Percentiles rank a stretch among this genome's conserved stretches.
Conservation (phyloP, 2,797 vertebrate genomes). For the Diglossa cyanea region DNA sequence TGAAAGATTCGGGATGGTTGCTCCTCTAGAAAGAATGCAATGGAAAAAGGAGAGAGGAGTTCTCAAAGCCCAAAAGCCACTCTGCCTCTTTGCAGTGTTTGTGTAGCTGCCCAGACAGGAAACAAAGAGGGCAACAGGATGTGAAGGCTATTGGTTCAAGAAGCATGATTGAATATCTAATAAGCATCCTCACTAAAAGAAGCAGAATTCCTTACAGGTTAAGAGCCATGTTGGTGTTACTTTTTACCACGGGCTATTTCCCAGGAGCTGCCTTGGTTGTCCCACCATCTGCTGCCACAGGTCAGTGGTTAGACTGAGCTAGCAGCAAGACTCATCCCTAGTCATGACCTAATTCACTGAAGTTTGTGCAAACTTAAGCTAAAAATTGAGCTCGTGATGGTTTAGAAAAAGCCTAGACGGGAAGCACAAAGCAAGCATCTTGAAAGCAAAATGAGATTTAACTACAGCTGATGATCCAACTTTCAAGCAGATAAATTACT, state of each 20-base stretch:
- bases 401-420: background rate
- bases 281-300: background rate
- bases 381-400: background rate
- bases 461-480: slow-evolving; percentile 43
- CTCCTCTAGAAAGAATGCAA: background rate
- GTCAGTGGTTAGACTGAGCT: background rate
- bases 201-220: background rate
- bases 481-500: slow-evolving; percentile 51
- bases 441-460: slow-evolving; percentile 42
- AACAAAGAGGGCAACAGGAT: background rate
- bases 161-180: background rate
- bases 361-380: background rate
- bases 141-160: background rate
- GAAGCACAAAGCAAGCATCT: slow-evolving; percentile 4
- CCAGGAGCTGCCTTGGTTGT: background rate
- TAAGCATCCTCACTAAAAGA: background rate
- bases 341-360: background rate
- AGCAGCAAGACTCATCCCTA: background rate
- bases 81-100: background rate
- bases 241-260: background rate
- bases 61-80: background rate
- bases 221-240: background rate
- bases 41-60: background rate
- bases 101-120: background rate
- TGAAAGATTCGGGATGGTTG: background rate